A percentile compares a stretch with the other conserved stretches of the same genome.
Evolutionary conservation across 2,797 vertebrate genomes (phyloP).

Genomic region (Myotis planiceps): DNA sequence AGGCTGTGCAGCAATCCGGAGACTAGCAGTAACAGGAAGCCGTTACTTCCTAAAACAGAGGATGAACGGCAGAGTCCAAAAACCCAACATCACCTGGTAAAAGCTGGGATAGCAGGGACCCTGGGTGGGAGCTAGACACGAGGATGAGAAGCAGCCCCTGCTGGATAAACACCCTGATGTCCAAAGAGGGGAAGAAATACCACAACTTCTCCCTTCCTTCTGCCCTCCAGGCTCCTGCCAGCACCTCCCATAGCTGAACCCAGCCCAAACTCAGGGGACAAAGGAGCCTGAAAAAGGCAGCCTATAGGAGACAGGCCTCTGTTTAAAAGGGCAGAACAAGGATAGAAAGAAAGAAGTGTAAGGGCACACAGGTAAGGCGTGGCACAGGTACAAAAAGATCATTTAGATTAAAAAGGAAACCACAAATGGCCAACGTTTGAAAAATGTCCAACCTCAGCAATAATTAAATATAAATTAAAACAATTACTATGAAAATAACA

Average conservation of each 20-base stretch:
- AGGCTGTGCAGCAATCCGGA: background rate
- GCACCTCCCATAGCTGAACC: background rate
- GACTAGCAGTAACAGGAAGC: background rate
- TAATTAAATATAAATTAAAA: conserved; percentile 34
- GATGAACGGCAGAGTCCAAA: background rate
- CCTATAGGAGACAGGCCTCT: background rate
- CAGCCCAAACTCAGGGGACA: background rate
- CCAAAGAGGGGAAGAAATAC: background rate
- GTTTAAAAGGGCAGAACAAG: background rate
- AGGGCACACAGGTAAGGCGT: background rate
- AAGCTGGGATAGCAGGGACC: background rate
- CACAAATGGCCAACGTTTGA: conserved; percentile 1
- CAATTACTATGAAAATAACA: conserved; percentile 16
- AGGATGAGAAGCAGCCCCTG: background rate
- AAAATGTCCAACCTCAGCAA: background rate
- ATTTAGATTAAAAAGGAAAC: background rate
- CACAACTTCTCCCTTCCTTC: background rate
- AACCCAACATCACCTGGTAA: background rate
- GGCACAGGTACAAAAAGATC: background rate
- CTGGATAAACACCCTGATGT: background rate
- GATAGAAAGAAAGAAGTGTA: background rate
- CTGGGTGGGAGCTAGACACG: background rate
- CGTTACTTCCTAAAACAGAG: background rate
- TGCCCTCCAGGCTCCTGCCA: background rate
- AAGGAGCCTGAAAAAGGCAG: background rate